These are phyloP conservation scores for Ceratothoa steindachneri DNA, from an alignment of 2,888 invertebrate species.

Conservation along the genomic window DNA sequence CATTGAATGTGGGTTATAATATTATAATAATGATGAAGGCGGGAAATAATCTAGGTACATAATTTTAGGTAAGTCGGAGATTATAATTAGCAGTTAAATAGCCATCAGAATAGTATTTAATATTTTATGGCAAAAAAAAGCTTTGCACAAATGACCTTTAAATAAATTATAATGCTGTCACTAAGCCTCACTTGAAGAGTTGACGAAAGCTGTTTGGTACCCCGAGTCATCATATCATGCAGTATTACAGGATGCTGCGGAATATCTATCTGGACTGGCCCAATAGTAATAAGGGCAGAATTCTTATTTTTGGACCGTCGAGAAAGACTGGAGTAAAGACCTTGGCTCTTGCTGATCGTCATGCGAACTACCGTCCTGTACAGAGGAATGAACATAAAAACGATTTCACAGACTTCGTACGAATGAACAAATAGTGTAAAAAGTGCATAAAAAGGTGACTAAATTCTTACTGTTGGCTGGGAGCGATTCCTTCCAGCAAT, in stretches of 20 bases:
- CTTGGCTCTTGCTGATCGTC: conserved; percentile 85
- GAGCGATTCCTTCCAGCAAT: conserved; percentile 81
- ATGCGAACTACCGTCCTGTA: conserved; percentile 85
- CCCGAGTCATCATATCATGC: conserved; percentile 96
- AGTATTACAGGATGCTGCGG: conserved; percentile 97
- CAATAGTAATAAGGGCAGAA: conserved; percentile 75
- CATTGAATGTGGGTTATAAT: too few species aligned
- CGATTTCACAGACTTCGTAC: too few species aligned
- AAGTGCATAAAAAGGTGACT: background rate
- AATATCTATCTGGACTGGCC: conserved; percentile 86
- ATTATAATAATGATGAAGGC: conserved; percentile 27
- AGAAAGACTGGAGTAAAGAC: conserved; percentile 79
- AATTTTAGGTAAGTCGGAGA: too few species aligned
- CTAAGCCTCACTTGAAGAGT: conserved; percentile 77
- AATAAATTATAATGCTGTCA: too few species aligned
- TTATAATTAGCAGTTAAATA: too few species aligned
- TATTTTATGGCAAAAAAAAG: too few species aligned
- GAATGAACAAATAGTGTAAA: too few species aligned
- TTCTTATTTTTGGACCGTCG: conserved; percentile 72
- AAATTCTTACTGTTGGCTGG: conserved; percentile 73
- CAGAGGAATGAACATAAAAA: too few species aligned
- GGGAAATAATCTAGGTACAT: too few species aligned
- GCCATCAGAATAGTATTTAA: too few species aligned
- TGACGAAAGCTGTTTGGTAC: conserved; percentile 84
- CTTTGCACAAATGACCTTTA: too few species aligned